These are phyloP conservation scores for Saccostrea glomerata DNA, from an alignment of 1,140 invertebrate species.

Conservation along the genomic window DNA sequence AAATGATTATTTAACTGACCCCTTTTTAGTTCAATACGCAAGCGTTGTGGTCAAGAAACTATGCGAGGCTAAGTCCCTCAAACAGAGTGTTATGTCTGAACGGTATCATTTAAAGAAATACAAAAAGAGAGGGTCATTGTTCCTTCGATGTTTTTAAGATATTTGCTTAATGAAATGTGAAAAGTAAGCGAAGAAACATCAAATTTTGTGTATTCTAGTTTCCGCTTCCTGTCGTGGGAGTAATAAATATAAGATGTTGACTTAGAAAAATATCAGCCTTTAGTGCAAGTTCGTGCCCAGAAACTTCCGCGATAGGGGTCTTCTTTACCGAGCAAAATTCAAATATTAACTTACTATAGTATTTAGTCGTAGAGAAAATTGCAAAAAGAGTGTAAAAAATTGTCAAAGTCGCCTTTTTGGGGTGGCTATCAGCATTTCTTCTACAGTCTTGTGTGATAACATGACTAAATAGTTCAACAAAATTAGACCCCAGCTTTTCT, in stretches of 20 bases:
- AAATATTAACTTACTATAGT: neutral
- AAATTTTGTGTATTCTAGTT: constrained; percentile 20
- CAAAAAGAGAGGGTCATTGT: neutral
- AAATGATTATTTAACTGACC: too few species aligned
- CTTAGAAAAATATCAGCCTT: neutral
- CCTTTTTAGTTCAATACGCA: too few species aligned
- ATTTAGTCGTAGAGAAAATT: neutral
- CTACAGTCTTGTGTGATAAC: neutral
- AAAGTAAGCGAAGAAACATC: neutral
- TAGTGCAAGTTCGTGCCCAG: neutral
- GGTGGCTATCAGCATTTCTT: neutral
- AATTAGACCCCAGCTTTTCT: neutral
- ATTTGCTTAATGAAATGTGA: constrained; percentile 21
- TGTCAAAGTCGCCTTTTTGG: neutral
- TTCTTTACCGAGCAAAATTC: neutral
- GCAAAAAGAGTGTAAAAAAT: neutral
- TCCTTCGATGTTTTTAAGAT: neutral
- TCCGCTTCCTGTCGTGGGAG: constrained; percentile 9
- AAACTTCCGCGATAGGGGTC: neutral
- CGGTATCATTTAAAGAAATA: too few species aligned
- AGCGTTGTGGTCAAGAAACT: too few species aligned
- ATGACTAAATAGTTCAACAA: neutral
- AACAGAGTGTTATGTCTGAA: too few species aligned
- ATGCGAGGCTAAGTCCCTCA: too few species aligned
- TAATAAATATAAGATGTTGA: constrained; percentile 13